Conservation (phyloP, 2,888 invertebrate genomes). For the Acronicta aceris region DNA sequence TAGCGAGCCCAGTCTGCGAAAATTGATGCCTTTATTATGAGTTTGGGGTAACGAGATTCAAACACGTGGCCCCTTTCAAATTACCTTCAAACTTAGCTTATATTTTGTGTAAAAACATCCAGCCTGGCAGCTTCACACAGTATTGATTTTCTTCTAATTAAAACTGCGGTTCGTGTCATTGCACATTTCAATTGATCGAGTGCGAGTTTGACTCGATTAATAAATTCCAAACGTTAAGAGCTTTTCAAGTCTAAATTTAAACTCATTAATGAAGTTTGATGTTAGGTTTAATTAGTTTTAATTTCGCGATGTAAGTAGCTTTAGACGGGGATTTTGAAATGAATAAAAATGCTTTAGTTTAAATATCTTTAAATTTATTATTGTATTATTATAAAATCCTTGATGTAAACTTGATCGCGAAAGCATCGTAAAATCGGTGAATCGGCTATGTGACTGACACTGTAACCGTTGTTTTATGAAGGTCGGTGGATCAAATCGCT, state of each 20-base stretch:
- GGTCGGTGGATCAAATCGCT: no score
- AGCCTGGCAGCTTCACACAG: constrained; percentile 9
- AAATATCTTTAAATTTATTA: no score
- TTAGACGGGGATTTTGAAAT: no score
- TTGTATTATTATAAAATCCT: no score
- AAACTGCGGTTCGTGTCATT: constrained; percentile 18
- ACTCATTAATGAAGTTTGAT: constrained; percentile 1
- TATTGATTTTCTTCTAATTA: constrained; percentile 36
- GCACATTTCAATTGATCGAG: not conserved
- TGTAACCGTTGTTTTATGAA: no score
- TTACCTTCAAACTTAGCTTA: constrained; percentile 56
- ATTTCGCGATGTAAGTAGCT: no score
- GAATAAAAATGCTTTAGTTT: no score
- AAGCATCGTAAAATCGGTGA: no score
- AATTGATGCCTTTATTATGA: constrained; percentile 66
- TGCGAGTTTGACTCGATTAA: not conserved
- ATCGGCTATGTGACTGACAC: no score
- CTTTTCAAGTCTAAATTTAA: not conserved
- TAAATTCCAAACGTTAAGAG: not conserved
- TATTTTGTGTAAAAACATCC: constrained; percentile 44
- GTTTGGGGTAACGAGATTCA: constrained; percentile 59
- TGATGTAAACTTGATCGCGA: no score
- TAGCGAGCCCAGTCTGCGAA: constrained; percentile 26
- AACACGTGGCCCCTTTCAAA: constrained; percentile 46
- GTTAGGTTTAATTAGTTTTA: no score